A percentile compares a stretch with the other conserved stretches of the same genome.
Conservation (phyloP, 2,113 vertebrate species). For the Salvator merianae region DNA sequence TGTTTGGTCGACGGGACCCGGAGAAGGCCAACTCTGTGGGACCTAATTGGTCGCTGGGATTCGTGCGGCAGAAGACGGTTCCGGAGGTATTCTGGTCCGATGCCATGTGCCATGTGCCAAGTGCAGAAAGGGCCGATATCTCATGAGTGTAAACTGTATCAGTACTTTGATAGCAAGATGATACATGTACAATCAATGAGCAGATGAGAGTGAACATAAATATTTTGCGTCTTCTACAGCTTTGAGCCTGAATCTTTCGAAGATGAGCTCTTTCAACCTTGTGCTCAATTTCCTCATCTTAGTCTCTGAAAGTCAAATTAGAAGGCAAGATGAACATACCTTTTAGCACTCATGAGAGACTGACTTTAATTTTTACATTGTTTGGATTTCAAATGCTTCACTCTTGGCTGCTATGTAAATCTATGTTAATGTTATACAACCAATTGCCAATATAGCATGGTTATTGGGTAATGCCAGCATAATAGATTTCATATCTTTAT, state of each 20-base stretch:
- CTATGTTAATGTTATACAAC: not conserved
- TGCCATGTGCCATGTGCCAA: too few relatives aligned
- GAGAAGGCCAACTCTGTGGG: too few relatives aligned
- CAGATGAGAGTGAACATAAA: not conserved
- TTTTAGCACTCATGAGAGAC: not conserved
- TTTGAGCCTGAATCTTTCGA: not conserved
- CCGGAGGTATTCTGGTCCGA: too few relatives aligned
- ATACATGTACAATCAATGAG: not conserved
- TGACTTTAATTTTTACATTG: not conserved
- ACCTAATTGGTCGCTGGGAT: too few relatives aligned
- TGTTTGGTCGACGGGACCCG: too few relatives aligned
- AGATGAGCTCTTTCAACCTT: not conserved
- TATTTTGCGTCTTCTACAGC: not conserved
- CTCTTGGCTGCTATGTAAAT: slow-evolving; percentile 6
- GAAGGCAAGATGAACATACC: not conserved
- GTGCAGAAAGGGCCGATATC: too few relatives aligned
- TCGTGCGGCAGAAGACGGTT: too few relatives aligned
- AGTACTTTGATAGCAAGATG: too few relatives aligned
- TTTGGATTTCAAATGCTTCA: not conserved
- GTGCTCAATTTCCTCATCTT: not conserved
- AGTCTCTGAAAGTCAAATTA: not conserved
- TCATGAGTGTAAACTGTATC: too few relatives aligned
- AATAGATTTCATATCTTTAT: not conserved
- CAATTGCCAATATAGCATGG: not conserved
- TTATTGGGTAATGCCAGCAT: not conserved